Evolutionary conservation across 1,140 invertebrate species (phyloP), one percentile per base, ranked within the genome.

Genomic region (Leptonema lineaticorne): DNA sequence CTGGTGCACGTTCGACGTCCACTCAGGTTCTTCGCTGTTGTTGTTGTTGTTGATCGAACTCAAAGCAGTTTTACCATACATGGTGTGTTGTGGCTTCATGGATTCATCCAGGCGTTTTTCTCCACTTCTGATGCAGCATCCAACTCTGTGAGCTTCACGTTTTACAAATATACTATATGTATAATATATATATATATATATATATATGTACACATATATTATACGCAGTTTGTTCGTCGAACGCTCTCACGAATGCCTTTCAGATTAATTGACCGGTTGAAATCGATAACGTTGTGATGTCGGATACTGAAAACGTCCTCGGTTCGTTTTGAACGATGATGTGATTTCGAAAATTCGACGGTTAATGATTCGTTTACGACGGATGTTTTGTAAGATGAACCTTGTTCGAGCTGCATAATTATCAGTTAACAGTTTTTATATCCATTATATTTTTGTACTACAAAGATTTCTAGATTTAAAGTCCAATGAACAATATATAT

Each of bases 211-310:
- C n/a, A n/a, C n/a, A n/a, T n/a, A n/a, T n/a, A n/a, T n/a, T n/a
- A n/a, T n/a, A n/a, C n/a, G n/a, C n/a, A n/a, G n/a, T n/a, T n/a
- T n/a, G n/a, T n/a, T 26, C 11, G 50, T 22, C 50, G 50, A n/a
- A 20, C 50, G 50, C 50, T 53, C 50, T 53, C 50, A 53, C 50
- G 50, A 24, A 53, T 53, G 50, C 50, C 50, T 53, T 53, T 53
- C 50, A 53, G 50, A 53, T 53, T 53, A 53, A 53, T 53, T 53
- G 50, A 53, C 50, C 22, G 50, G 50, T 53, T 53, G 50, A 22
- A 53, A 53, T 53, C 50, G 50, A 53, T 53, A 53, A 53, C 50
- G 50, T 53, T 53, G 18, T 11, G 4, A 24, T 18, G 27, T 11
- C 50, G 22, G 27, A 53, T n/a, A n/a, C n/a, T n/a, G n/a, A n/a